Base-by-base conservation (phyloP, 2,888 invertebrate species). In the Pseudococcus longispinus region DNA sequence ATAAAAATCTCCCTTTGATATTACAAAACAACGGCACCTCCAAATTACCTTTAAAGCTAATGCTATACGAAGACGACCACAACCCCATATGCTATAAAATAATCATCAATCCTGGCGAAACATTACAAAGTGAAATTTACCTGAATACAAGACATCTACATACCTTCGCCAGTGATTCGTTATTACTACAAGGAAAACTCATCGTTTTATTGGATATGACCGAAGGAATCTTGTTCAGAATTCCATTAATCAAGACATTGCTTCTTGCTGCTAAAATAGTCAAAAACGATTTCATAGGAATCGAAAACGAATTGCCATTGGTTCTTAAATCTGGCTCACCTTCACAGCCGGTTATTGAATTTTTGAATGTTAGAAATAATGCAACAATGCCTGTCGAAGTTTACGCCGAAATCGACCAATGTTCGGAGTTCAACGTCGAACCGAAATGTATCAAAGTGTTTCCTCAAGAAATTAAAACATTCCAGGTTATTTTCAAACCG, bases 31-130 rank as follows among this genome's bases (percentile, higher is more conserved):
- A 87, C 13, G 85, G 87, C 46, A 29, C 83, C 5, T 87, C 65
- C 8, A 87, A 87, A 87, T 85, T 88, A 26, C 88, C 88, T 1
- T 83, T 88, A 8, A 88, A 87, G 77, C 29, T 88, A 23, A 87
- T 88, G 60, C 83, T 88, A 8, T 88, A 37, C 15, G 88, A 88
- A 87, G 83, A 87, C 60, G 44, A 87, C 3, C 37, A 26, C 60
- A 88, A 87, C 37, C 80, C 77, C 37, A 46, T 85, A 70, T 85
- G 55, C 5, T 84, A 44, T 1, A 87, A 83, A 37, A 84, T 77
- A 13, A 60, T 88, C 70, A 44, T 88, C 20, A 86, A 88, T 9
- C 88, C 88, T 60, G 70, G 84, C 37, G 88, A 88, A 83, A 77
- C 77, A n/a, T 86, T 87, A 51, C 44, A 84, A 13, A 87, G 87